Evolutionary conservation across 2,113 vertebrate genomes (phyloP).

Genomic region (Neoarius graeffei): DNA sequence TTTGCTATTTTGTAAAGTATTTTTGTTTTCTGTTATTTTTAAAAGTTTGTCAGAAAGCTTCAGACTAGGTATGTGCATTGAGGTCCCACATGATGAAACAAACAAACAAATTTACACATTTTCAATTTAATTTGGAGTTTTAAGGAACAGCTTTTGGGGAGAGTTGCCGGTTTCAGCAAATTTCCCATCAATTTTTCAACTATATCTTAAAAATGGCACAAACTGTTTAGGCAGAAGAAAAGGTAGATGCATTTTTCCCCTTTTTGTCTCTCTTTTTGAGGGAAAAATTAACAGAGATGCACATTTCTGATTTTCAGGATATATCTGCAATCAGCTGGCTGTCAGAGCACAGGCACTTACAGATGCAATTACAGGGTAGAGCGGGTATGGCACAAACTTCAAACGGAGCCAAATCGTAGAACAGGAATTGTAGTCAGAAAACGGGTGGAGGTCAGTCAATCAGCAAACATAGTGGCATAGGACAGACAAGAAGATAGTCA

Average conservation of each 20-base stretch:
- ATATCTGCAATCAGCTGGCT: background rate
- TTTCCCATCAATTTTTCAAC: background rate
- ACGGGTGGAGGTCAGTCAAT: no score
- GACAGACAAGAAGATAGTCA: no score
- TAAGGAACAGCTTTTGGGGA: background rate
- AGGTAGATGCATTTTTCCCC: background rate
- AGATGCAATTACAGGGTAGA: no score
- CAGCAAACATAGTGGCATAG: no score
- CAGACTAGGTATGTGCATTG: background rate
- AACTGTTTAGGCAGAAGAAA: background rate
- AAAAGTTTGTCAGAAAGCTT: background rate
- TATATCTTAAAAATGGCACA: background rate
- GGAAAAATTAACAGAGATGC: background rate
- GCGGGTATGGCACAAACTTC: no score
- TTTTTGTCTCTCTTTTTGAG: background rate
- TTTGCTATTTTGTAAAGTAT: no score
- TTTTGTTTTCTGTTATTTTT: background rate
- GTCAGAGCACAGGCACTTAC: background rate
- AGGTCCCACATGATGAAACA: background rate
- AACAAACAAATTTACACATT: background rate
- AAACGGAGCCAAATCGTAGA: no score
- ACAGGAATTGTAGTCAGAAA: no score
- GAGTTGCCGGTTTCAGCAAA: background rate
- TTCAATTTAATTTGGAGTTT: background rate
- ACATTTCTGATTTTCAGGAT: background rate